phyloP scores from a whole-genome alignment of 2,888 invertebrate species.

The Pyralis farinalis region DNA sequence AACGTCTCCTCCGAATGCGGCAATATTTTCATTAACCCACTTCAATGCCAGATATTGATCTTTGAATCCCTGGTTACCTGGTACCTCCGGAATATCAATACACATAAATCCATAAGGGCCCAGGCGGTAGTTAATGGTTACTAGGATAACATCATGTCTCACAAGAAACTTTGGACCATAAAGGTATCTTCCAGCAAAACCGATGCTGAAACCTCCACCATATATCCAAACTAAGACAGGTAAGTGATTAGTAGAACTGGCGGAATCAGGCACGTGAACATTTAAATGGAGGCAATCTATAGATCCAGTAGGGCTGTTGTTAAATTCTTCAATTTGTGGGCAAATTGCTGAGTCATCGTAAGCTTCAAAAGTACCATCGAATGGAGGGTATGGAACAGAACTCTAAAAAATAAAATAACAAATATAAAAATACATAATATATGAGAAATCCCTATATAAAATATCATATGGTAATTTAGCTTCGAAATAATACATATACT shows the following conservation, averaged over 20 bases:
- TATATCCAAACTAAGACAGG: conserved; percentile 50
- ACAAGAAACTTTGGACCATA: conserved; percentile 41
- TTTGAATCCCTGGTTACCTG: conserved; percentile 56
- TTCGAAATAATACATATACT: too few relatives aligned
- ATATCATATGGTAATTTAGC: too few relatives aligned
- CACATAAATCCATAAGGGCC: conserved; percentile 57
- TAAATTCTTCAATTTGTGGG: conserved; percentile 39
- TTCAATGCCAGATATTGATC: conserved; percentile 45
- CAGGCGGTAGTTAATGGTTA: conserved; percentile 43
- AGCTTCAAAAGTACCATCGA: conserved; percentile 40
- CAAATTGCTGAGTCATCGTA: conserved; percentile 40
- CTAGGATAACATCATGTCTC: conserved; percentile 43
- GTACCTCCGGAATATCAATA: conserved; percentile 36
- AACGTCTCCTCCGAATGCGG: conserved; percentile 47
- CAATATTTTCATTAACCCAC: conserved; percentile 49
- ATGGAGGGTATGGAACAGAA: conserved; percentile 28
- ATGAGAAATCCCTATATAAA: too few relatives aligned
- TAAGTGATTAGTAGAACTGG: conserved; percentile 28
- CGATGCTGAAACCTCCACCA: conserved; percentile 40
- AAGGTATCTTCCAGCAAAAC: conserved; percentile 23
- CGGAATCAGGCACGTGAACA: conserved; percentile 39
- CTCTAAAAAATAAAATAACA: conserved; percentile 28
- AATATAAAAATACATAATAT: not conserved
- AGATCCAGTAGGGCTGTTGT: conserved; percentile 25
- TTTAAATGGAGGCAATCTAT: conserved; percentile 45